Base-by-base conservation (phyloP, 2,888 invertebrate genomes). In the Calliopum simillimum region DNA sequence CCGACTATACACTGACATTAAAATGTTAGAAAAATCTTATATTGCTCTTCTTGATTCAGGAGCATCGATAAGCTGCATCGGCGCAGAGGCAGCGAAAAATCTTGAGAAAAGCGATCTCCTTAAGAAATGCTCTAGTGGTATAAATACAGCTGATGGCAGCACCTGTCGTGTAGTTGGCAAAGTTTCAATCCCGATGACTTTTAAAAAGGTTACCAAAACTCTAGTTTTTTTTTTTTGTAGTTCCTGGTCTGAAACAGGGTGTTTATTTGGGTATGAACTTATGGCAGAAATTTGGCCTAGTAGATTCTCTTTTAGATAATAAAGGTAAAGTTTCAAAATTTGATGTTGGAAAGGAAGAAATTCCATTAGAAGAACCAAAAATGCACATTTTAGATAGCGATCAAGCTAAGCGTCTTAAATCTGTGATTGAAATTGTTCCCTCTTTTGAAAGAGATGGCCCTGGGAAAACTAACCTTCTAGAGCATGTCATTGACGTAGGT, bases 401-500 rank as follows among this genome's bases (percentile, higher is more conserved):
- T 2, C 58, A 68, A 12, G 4, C 2, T 14, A 8, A 13, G 5
- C 51, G 8, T n/a, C n/a, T n/a, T n/a, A n/a, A n/a, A n/a, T n/a
- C n/a, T n/a, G n/a, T n/a, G n/a, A n/a, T n/a, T n/a, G n/a, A n/a
- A n/a, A n/a, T n/a, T n/a, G n/a, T n/a, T n/a, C n/a, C n/a, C n/a
- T n/a, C n/a, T n/a, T n/a, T 51, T 51, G 41, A 25, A 2, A 16
- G 2, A 0, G 33, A 56, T 21, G 23, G 67, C 8, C 41, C 71
- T 6, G 73, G 72, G 1, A 63, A 63, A 44, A 74, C 73, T 4
- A 46, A 44, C 4, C 43, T 71, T 1, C 46, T 61, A 6, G 11
- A 33, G 3, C 73, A 74, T 19, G 44, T 62, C 2, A 73, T 74
- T 16, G 73, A 71, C 21, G 66, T 62, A 3, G 72, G 72, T 5